These are phyloP conservation scores for Acropora tenuis DNA, from an alignment of 64 coral and sea anemone genomes.

Conservation along the genomic window DNA sequence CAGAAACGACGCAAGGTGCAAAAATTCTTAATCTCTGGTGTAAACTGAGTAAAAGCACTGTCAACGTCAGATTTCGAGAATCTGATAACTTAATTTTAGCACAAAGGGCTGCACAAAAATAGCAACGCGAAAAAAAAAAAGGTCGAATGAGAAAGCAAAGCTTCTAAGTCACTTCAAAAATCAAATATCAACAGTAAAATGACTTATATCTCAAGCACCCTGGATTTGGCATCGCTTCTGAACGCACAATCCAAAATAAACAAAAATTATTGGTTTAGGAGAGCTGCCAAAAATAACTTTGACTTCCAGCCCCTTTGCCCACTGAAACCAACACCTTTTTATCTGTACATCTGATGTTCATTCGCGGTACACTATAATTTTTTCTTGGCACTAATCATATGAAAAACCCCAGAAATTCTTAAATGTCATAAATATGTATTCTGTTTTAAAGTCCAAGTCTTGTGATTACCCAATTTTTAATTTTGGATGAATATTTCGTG, in stretches of 20 bases:
- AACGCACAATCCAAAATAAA: too few relatives aligned
- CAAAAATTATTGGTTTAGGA: too few relatives aligned
- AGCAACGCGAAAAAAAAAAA: not conserved
- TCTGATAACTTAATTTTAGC: slow-evolving; percentile 1
- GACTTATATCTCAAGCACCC: too few relatives aligned
- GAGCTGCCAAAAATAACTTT: too few relatives aligned
- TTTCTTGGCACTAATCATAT: too few relatives aligned
- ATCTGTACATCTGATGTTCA: not conserved
- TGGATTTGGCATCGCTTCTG: too few relatives aligned
- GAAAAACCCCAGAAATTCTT: too few relatives aligned
- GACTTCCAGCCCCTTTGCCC: not conserved
- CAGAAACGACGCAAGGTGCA: not conserved
- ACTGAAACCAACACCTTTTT: slow-evolving; percentile 2
- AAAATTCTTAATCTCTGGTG: not conserved
- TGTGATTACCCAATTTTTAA: not conserved
- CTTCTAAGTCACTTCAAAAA: too few relatives aligned
- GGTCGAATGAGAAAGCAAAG: too few relatives aligned
- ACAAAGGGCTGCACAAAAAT: slow-evolving; percentile 4
- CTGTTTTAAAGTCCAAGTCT: not conserved
- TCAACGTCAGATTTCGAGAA: not conserved
- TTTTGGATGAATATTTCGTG: too few relatives aligned
- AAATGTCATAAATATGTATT: too few relatives aligned
- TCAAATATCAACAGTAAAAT: too few relatives aligned
- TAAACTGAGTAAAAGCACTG: not conserved
- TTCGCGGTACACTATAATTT: slow-evolving; percentile 1